A percentile compares a stretch with the other conserved stretches of the same genome.
These are phyloP conservation scores for Lepilemur ruficaudatus DNA, from an alignment of 2,797 vertebrate genomes.

Conservation along the genomic window DNA sequence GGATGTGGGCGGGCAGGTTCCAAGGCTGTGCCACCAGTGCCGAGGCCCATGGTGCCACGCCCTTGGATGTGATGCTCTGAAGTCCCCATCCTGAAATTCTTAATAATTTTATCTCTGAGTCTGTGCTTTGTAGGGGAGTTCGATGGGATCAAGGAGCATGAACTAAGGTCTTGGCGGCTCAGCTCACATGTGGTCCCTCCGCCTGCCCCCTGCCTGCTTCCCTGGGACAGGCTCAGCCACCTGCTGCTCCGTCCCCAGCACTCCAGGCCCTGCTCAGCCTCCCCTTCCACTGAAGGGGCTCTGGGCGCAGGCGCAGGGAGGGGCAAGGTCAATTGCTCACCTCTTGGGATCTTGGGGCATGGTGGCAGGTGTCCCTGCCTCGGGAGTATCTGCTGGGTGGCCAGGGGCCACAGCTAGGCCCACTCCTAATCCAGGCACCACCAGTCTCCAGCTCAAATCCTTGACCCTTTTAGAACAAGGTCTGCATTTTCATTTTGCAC, in stretches of 20 bases:
- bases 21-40: accelerated
- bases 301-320: neutral
- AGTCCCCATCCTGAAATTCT: neutral
- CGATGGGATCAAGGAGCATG: accelerated
- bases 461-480: neutral
- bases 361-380: too few species aligned
- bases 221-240: neutral
- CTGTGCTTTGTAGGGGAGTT: neutral
- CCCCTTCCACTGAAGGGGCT: neutral
- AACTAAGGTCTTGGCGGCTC: neutral
- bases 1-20: neutral
- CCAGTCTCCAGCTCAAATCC: neutral
- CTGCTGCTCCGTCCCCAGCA: neutral
- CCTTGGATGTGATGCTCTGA: neutral
- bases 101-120: neutral
- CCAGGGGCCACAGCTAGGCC: neutral
- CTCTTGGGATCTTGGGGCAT: neutral
- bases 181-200: too few species aligned
- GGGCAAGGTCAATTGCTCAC: neutral
- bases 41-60: accelerated
- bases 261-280: neutral
- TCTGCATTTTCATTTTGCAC: neutral
- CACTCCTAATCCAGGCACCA: neutral
- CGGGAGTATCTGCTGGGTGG: neutral
- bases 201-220: neutral